Evolutionary conservation across 2,888 invertebrate genomes (phyloP), one percentile per base, ranked within the genome.

Genomic region (Gymnocheta viridis): DNA sequence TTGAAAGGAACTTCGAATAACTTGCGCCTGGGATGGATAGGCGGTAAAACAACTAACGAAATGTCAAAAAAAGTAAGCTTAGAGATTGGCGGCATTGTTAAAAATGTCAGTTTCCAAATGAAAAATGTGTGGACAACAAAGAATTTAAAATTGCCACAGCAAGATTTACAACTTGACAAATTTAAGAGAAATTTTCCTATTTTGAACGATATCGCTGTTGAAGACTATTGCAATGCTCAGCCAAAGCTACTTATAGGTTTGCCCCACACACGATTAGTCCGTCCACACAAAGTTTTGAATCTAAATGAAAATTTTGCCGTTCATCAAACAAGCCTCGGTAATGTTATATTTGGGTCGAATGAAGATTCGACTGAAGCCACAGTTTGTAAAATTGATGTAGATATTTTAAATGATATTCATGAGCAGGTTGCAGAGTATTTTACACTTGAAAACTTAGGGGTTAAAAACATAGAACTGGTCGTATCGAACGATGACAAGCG

Each of bases 11-110:
- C 19, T 3, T 14, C 47, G n/a, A 60, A 49, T 58, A 77, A 72
- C 14, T 77, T 82, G 49, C 41, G 72, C 14, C 76, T 83, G 10
- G 66, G 76, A 19, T 83, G 76, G 83, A 83, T 83, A 54, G 58
- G 58, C 0, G 74, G 74, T 4, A 74, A 70, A 24, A 79, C 64
- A 14, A 80, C 47, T 12, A 70, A 32, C 14, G 83, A 83, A 70
- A 58, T 17, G 4, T 77, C 80, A 27, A 76, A 41, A 3, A 35
- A 64, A 6, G 32, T 84, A 2, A 62, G 51, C 62, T 5, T 78
- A 2, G 69, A 81, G 17, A 69, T 81, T 0, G 38, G 44, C 35
- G 27, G 17, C 4, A 27, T 29, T 10, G 12, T 22, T 6, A 22
- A 60, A 27, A 22, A 41, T 32, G 0, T 32, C 9, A 6, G 29